Percentiles rank a stretch among this genome's conserved stretches.
These are phyloP conservation scores for Polylopha cassiicola DNA, from an alignment of 2,888 invertebrate species.

Conservation along the genomic window DNA sequence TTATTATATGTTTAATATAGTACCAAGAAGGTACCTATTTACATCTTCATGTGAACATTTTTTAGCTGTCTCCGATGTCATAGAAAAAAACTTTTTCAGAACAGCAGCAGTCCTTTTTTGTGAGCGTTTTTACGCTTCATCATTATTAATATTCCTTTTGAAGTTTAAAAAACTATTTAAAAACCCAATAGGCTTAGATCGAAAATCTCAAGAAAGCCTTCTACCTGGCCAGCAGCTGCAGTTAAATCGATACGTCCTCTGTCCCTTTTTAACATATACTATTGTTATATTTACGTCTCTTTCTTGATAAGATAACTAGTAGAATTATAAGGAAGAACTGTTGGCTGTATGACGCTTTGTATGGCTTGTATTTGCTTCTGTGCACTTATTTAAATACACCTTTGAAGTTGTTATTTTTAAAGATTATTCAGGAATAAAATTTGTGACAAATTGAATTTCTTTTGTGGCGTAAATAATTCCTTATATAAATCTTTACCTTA, in stretches of 20 bases:
- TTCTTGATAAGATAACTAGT: constrained; percentile 45
- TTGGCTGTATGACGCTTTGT: constrained; percentile 16
- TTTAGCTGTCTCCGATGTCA: too few species aligned
- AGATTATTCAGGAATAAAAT: too few species aligned
- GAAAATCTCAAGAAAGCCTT: constrained; percentile 43
- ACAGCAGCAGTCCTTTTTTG: constrained; percentile 8
- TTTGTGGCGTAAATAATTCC: too few species aligned
- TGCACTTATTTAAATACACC: constrained; percentile 23
- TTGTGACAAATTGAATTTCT: too few species aligned
- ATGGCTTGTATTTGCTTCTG: constrained; percentile 12
- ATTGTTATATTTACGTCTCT: constrained; percentile 32
- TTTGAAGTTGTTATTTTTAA: too few species aligned
- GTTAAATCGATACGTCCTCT: constrained; percentile 54
- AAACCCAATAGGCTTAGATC: constrained; percentile 51
- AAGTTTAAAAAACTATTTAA: constrained; percentile 37
- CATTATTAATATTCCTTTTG: constrained; percentile 19
- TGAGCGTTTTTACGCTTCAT: constrained; percentile 12
- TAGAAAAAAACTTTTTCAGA: constrained; percentile 7
- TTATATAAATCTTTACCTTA: too few species aligned
- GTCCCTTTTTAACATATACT: constrained; percentile 36
- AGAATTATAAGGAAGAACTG: too few species aligned
- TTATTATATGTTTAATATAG: too few species aligned
- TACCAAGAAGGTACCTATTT: too few species aligned
- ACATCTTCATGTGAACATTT: too few species aligned
- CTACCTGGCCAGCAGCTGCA: constrained; percentile 70